These are phyloP conservation scores for Columbina picui DNA, from an alignment of 2,113 vertebrate genomes.

Conservation along the genomic window DNA sequence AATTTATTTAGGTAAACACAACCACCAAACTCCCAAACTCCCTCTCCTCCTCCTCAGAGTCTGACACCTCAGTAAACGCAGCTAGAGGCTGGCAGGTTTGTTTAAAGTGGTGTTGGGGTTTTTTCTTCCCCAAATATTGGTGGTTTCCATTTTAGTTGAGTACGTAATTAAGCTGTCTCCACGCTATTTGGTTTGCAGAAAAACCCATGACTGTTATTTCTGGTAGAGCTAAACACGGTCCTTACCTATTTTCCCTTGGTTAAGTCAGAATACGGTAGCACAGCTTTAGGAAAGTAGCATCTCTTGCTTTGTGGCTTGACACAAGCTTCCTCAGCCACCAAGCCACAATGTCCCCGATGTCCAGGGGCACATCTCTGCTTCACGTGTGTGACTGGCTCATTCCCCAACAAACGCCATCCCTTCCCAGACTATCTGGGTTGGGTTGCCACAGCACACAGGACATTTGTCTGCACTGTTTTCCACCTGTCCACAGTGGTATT, in stretches of 20 bases:
- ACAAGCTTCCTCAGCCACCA: neutral
- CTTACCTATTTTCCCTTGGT: neutral
- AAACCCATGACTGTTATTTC: neutral
- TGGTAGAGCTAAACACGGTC: neutral
- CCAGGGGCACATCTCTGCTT: neutral
- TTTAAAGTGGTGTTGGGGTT: rapidly evolving
- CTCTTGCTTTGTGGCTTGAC: neutral
- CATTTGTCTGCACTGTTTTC: neutral
- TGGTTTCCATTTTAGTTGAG: neutral
- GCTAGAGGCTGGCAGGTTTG: neutral
- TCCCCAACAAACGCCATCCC: neutral
- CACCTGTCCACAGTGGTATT: rapidly evolving
- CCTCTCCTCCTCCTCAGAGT: neutral
- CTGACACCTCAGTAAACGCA: rapidly evolving
- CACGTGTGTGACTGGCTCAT: neutral
- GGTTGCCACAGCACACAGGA: neutral
- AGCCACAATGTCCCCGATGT: rapidly evolving
- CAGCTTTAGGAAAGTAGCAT: rapidly evolving
- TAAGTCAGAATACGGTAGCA: neutral
- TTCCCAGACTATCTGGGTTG: neutral
- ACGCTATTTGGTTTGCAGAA: neutral
- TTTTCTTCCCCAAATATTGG: neutral
- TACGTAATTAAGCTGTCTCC: neutral
- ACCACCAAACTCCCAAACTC: neutral
- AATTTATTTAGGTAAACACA: neutral